phyloP scores from a whole-genome alignment of 2,113 vertebrate genomes.

The Diadophis punctatus region DNA sequence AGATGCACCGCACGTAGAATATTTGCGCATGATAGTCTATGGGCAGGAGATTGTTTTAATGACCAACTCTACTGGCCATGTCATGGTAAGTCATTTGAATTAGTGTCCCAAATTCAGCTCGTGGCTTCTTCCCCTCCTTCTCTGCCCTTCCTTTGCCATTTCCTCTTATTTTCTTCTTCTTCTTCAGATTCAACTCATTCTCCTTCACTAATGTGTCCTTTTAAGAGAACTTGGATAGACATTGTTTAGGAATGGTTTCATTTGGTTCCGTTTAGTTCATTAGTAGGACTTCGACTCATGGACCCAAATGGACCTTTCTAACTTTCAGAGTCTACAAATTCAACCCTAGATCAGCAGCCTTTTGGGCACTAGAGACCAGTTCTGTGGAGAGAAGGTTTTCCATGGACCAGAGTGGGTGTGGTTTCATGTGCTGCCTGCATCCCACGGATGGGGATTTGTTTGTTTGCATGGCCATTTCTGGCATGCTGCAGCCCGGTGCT shows the following conservation, averaged over 20 bases:
- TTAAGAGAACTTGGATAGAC: not conserved
- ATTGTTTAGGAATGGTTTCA: not conserved
- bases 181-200: not conserved
- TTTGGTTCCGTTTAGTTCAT: not conserved
- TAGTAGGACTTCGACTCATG: not conserved
- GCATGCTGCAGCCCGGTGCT: too few relatives aligned
- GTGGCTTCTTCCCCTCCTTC: rapidly evolving
- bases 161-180: too few relatives aligned
- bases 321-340: not conserved
- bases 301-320: not conserved
- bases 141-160: not conserved
- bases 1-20: slow-evolving; percentile 49
- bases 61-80: slow-evolving; percentile 27
- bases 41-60: slow-evolving; percentile 51
- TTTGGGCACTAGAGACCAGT: not conserved
- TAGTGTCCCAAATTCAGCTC: rapidly evolving
- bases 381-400: too few relatives aligned
- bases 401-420: too few relatives aligned
- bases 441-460: too few relatives aligned
- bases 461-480: too few relatives aligned
- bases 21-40: slow-evolving; percentile 48
- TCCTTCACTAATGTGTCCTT: not conserved
- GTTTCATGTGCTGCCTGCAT: too few relatives aligned
- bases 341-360: not conserved
- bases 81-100: slow-evolving; percentile 46